Conservation (phyloP, 2,888 invertebrate species). For the Eubasilissa splendida region DNA sequence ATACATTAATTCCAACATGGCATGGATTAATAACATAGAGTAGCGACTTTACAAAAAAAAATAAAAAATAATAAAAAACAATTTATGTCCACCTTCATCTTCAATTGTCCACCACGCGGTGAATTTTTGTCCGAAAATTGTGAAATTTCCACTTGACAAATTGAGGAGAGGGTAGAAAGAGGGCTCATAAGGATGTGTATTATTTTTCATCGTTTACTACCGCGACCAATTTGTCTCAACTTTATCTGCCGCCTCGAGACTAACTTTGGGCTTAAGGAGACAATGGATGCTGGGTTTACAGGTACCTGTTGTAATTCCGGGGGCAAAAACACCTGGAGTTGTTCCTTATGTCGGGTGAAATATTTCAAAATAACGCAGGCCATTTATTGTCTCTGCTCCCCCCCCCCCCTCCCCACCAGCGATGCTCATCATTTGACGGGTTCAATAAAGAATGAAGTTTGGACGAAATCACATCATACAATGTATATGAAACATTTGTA, state of each 20-base stretch:
- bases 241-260: conserved; percentile 45
- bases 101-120: too few relatives aligned
- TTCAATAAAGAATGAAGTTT: not conserved
- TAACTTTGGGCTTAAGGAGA: conserved; percentile 42
- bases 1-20: too few relatives aligned
- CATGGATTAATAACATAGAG: too few relatives aligned
- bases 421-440: not conserved
- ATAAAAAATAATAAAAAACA: too few relatives aligned
- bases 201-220: conserved; percentile 51
- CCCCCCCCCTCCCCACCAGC: not conserved
- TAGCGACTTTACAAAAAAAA: too few relatives aligned
- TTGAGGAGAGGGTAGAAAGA: not conserved
- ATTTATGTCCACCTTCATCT: too few relatives aligned
- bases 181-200: conserved; percentile 38
- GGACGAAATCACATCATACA: not conserved
- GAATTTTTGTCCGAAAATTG: too few relatives aligned
- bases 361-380: conserved; percentile 45
- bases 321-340: conserved; percentile 39
- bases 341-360: conserved; percentile 45
- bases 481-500: not conserved
- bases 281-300: conserved; percentile 39
- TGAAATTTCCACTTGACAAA: too few relatives aligned
- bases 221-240: conserved; percentile 48
- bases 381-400: conserved; percentile 33
- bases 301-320: conserved; percentile 39